phyloP scores from a whole-genome alignment of 2,888 invertebrate species.

The Sarcophaga rosellei region DNA sequence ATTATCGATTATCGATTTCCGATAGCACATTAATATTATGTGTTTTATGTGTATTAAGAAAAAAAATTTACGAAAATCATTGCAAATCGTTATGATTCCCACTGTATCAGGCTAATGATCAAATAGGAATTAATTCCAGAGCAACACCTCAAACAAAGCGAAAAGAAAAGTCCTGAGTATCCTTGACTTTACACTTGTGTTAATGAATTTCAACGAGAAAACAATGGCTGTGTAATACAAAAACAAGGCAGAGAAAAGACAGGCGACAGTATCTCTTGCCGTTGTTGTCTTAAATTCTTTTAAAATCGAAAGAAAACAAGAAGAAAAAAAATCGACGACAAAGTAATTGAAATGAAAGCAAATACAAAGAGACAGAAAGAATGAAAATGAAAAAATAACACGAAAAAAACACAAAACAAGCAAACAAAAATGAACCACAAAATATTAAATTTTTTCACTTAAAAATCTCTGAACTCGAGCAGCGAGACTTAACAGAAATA shows the following conservation, averaged over 20 bases:
- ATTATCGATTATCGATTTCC: no score
- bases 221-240: no score
- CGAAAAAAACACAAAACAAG: not conserved
- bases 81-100: not conserved
- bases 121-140: not conserved
- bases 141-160: not conserved
- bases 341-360: conserved; percentile 6
- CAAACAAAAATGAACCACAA: not conserved
- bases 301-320: not conserved
- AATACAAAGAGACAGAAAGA: not conserved
- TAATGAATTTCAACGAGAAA: conserved; percentile 18
- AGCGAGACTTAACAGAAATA: not conserved
- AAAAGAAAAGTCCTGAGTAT: not conserved
- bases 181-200: conserved; percentile 17
- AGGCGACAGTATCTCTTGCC: not conserved
- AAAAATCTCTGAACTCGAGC: not conserved
- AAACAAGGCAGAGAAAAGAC: not conserved
- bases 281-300: not conserved
- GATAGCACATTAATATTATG: not conserved
- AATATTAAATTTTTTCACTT: not conserved
- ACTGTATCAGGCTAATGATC: not conserved
- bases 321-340: not conserved
- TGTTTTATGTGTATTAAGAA: no score
- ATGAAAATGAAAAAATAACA: not conserved
- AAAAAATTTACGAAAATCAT: not conserved